A percentile compares a stretch with the other conserved stretches of the same genome.
phyloP scores from a whole-genome alignment of 2,888 invertebrate genomes.

The Polydrusus tereticollis region DNA sequence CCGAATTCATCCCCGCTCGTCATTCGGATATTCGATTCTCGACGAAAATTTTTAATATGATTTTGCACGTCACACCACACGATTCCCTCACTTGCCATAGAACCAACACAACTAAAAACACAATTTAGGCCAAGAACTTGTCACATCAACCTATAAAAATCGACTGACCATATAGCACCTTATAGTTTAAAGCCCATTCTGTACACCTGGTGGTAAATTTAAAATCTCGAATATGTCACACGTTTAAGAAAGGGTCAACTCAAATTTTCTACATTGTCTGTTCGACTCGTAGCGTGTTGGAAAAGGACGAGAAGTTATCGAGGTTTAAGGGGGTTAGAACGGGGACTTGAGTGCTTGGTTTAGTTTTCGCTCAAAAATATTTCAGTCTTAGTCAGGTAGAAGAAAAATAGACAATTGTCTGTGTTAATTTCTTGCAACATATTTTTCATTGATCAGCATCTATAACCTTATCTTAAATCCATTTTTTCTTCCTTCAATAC shows the following conservation, averaged over 20 bases:
- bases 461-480: no score
- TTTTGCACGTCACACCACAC: not conserved
- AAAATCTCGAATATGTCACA: conserved; percentile 49
- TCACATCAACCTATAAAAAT: conserved; percentile 34
- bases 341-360: no score
- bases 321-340: conserved; percentile 37
- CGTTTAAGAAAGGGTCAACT: conserved; percentile 51
- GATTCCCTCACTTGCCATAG: not conserved
- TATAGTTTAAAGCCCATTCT: conserved; percentile 31
- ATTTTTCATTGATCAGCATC: no score
- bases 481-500: no score
- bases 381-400: no score
- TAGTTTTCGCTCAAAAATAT: no score
- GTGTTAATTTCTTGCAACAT: no score
- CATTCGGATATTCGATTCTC: not conserved
- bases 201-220: conserved; percentile 41
- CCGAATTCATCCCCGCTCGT: not conserved
- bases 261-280: conserved; percentile 38
- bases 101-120: not conserved
- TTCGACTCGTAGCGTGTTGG: conserved; percentile 5
- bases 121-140: conserved; percentile 13
- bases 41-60: no score
- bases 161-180: conserved; percentile 38
- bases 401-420: no score
- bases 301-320: conserved; percentile 16